Evolutionary conservation across 2,797 vertebrate species (phyloP), one percentile per base, ranked within the genome.

Genomic region (Lerista edwardsae): DNA sequence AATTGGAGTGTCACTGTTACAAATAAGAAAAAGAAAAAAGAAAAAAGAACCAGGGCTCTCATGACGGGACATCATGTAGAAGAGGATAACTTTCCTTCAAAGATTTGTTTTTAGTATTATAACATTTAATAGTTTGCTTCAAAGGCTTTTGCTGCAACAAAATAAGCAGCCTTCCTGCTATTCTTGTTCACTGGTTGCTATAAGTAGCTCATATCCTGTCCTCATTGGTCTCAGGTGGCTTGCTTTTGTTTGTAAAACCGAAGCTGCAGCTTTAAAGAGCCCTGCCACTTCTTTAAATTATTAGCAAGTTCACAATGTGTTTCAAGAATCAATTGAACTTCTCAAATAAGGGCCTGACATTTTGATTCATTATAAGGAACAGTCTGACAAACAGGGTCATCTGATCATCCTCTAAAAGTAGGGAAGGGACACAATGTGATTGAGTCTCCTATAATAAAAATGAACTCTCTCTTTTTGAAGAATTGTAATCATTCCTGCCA

Each of bases 201-300:
- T 98, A 98, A 99, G 98, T 98, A 98, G 98, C 97, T 97, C 95
- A 96, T 97, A 98, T 99, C 99, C 98, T 99, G 98, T 97, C 95
- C 95, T 97, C 97, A 97, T 97, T 97, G 96, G 97, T 97, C 97
- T 99, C 97, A 98, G 98, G 97, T 98, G 98, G 97, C 97, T 97
- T 95, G 80, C 95, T 97, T 98, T 98, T 99, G 97, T 98, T 98
- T 97, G 94, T 95, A 95, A 97, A 97, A 96, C 97, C 95, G 94
- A 95, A 92, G 95, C 95, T 96, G 93, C 94, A 91, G 91, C 96
- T 82, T 85, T 87, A 95, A 97, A 97, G 96, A 96, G 95, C 94
- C 92, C 84, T 96, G 96, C 96, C 96, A 96, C 95, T 94, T 95
- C 95, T 96, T 95, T 95, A 96, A 96, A 96, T 97, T 97, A 95